These are phyloP conservation scores for Pentalonia nigronervosa DNA, from an alignment of 1,140 invertebrate species.

Conservation along the genomic window DNA sequence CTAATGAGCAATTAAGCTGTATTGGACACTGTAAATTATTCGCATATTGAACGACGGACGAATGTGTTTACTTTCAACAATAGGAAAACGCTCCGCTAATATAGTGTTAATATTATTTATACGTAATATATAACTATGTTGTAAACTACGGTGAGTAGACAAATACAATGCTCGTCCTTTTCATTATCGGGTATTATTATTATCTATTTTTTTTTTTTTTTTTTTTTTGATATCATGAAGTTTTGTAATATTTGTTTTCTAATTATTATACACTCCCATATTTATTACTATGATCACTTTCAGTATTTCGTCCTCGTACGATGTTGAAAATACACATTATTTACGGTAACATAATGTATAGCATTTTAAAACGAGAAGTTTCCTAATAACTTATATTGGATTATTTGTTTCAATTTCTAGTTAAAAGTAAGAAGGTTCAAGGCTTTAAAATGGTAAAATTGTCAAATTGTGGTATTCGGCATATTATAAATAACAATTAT, in stretches of 20 bases:
- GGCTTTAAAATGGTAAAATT: not conserved
- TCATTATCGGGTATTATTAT: not conserved
- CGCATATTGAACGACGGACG: not conserved
- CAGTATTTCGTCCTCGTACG: not conserved
- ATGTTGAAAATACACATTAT: not conserved
- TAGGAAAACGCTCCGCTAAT: not conserved
- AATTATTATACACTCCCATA: not conserved
- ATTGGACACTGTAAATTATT: not conserved
- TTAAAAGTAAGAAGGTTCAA: too few species aligned
- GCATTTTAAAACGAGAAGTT: not conserved
- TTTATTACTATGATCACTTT: not conserved
- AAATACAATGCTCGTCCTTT: not conserved
- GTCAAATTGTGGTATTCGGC: not conserved
- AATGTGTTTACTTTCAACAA: not conserved
- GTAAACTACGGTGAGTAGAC: slow-evolving; percentile 6
- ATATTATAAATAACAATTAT: not conserved
- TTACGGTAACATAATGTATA: not conserved
- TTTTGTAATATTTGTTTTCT: not conserved
- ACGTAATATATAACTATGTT: not conserved
- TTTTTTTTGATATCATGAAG: not conserved
- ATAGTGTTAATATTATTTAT: not conserved
- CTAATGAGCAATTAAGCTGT: not conserved
- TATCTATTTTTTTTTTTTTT: not conserved
- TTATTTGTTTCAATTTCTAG: too few species aligned
- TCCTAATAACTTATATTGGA: not conserved